Evolutionary conservation across 1,140 invertebrate genomes (phyloP).

Genomic region (Dendrolimus kikuchii): DNA sequence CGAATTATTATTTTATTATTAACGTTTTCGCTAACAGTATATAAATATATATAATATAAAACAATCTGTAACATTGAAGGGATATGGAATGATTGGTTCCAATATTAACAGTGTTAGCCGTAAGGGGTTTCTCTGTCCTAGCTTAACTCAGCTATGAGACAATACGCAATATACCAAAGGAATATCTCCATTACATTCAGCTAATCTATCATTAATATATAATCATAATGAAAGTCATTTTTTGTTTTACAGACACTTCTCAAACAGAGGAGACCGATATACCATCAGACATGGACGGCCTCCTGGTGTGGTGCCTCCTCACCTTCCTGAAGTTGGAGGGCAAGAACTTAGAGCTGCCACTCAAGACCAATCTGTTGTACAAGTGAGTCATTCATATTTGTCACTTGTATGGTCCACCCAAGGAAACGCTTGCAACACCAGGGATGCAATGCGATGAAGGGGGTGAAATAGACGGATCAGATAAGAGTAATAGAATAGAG

Average conservation of each 20-base stretch:
- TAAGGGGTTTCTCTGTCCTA: too few species aligned
- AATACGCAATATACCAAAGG: too few species aligned
- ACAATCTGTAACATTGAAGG: too few species aligned
- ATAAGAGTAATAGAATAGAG: too few species aligned
- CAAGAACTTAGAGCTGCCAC: constrained; percentile 72
- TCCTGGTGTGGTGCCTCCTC: constrained; percentile 85
- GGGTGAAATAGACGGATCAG: too few species aligned
- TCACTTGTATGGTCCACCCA: constrained; percentile 1
- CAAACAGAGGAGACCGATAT: constrained; percentile 43
- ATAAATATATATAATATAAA: too few species aligned
- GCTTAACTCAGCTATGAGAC: too few species aligned
- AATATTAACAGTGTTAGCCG: too few species aligned
- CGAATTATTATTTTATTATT: too few species aligned
- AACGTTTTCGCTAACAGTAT: too few species aligned
- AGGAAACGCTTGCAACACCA: not conserved
- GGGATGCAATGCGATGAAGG: not conserved
- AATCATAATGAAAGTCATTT: not conserved
- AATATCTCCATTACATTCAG: too few species aligned
- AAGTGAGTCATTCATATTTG: constrained; percentile 31
- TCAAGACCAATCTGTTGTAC: constrained; percentile 64
- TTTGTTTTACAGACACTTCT: constrained; percentile 30
- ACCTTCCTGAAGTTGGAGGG: constrained; percentile 80
- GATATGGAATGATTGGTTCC: too few species aligned
- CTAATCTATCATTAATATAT: not conserved
- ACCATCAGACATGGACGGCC: constrained; percentile 79